Evolutionary conservation across 2,797 vertebrate genomes (phyloP).

Genomic region (Notoglanidium macrostoma): DNA sequence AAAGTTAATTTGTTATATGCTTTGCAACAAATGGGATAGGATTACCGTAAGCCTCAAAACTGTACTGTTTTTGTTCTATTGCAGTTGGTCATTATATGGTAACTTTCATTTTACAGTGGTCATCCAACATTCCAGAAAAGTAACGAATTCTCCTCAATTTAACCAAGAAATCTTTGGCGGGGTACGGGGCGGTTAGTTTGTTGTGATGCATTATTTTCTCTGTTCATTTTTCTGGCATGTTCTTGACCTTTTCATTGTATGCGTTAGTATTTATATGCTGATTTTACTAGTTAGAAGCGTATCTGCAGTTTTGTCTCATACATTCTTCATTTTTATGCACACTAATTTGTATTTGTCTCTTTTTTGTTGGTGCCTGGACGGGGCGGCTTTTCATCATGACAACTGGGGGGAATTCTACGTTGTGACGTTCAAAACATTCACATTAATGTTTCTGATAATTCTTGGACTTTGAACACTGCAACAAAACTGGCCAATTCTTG

Average conservation of each 20-base stretch:
- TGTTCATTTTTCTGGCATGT: slow-evolving; percentile 39
- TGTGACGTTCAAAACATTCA: slow-evolving; percentile 68
- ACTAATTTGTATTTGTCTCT: slow-evolving; percentile 89
- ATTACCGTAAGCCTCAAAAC: neutral
- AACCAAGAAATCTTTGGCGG: neutral
- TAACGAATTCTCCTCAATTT: neutral
- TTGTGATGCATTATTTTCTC: neutral
- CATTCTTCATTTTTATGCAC: slow-evolving; percentile 39
- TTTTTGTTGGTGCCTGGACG: slow-evolving; percentile 80
- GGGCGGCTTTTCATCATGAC: slow-evolving; percentile 74
- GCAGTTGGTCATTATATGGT: neutral
- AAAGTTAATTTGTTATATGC: neutral
- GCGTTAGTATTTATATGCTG: neutral
- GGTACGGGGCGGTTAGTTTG: neutral
- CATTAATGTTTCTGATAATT: slow-evolving; percentile 11
- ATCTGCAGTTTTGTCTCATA: slow-evolving; percentile 19
- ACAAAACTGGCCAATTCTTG: slow-evolving; percentile 19
- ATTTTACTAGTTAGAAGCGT: neutral
- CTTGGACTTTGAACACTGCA: slow-evolving; percentile 23
- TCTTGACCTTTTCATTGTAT: slow-evolving; percentile 11
- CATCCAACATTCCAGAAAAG: slow-evolving; percentile 39
- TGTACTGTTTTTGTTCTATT: neutral
- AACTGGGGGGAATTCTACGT: slow-evolving; percentile 74
- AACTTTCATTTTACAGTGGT: slow-evolving; percentile 10
- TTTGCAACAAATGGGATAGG: neutral